Evolutionary conservation across 2,888 invertebrate species (phyloP), one percentile per base, ranked within the genome.

Genomic region (Ceriagrion tenellum): DNA sequence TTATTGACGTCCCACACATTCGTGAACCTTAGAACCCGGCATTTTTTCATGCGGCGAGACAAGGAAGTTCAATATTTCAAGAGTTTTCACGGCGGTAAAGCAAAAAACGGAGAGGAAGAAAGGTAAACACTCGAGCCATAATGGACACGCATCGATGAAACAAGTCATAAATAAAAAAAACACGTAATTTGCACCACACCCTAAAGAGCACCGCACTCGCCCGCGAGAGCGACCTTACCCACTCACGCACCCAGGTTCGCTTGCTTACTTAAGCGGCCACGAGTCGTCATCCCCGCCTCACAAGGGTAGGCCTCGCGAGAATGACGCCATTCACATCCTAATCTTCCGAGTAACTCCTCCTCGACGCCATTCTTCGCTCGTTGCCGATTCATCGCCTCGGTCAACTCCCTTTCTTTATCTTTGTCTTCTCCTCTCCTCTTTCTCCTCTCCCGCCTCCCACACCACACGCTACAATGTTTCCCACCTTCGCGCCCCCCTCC

Each of bases 321-420:
- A 30, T 81, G 81, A 81, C 81, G 81, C 81, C 81, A 81, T 81
- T 35, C 81, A 59, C 55, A 23, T 47, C n/a, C 89, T 89, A 89
- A 81, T 89, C 89, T 12, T 23, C 47, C 47, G 8, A 8, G 4
- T 8, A 47, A 47, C 91, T 91, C 91, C 40, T 91, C 55, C 35
- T 59, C 40, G 35, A 55, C 35, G 56, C 59, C 30, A 91, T 40
- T 63, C 63, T 69, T 81, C 30, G 35, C 18, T 20, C n/a, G 35
- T 35, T 91, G 63, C 63, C 91, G 35, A 91, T 91, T 91, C 91
- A 35, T 63, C 91, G 35, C 55, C 89, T 26, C 26, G 26, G 89
- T 55, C 89, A 55, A 47, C 47, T 89, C 89, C 89, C 47, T 55
- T 47, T 18, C 35, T 81, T 81, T 16, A 30, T 81, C 35, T 35